phyloP scores from a whole-genome alignment of 2,113 vertebrate species.

The Stomatorhinus ivindoensis region DNA sequence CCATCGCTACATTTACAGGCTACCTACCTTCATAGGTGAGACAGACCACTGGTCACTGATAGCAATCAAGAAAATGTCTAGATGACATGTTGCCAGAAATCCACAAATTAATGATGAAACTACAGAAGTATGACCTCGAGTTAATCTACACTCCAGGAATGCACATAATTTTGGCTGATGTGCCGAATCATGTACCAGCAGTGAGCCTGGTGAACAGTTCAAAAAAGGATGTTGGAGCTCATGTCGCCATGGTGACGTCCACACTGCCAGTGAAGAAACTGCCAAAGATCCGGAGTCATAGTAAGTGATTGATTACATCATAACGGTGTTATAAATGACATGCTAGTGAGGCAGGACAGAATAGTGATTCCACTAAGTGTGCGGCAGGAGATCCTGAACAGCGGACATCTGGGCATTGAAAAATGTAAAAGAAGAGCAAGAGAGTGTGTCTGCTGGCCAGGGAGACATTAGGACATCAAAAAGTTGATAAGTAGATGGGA shows the following conservation, averaged over 20 bases:
- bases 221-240: not conserved
- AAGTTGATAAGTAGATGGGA: not conserved
- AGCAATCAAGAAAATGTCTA: not conserved
- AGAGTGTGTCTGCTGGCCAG: not conserved
- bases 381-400: not conserved
- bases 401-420: not conserved
- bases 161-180: not conserved
- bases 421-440: not conserved
- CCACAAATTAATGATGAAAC: not conserved
- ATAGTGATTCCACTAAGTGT: not conserved
- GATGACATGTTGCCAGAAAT: not conserved
- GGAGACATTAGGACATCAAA: not conserved
- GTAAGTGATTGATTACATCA: not conserved
- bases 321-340: not conserved
- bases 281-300: not conserved
- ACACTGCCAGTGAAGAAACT: not conserved
- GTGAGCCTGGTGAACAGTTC: not conserved
- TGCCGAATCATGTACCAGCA: not conserved
- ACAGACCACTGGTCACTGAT: not conserved
- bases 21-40: not conserved
- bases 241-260: not conserved
- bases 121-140: not conserved
- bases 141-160: not conserved
- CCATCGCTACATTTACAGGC: slow-evolving; percentile 1
- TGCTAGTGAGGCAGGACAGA: not conserved